phyloP scores from a whole-genome alignment of 2,797 vertebrate genomes.

The Pseudochirops cupreus region DNA sequence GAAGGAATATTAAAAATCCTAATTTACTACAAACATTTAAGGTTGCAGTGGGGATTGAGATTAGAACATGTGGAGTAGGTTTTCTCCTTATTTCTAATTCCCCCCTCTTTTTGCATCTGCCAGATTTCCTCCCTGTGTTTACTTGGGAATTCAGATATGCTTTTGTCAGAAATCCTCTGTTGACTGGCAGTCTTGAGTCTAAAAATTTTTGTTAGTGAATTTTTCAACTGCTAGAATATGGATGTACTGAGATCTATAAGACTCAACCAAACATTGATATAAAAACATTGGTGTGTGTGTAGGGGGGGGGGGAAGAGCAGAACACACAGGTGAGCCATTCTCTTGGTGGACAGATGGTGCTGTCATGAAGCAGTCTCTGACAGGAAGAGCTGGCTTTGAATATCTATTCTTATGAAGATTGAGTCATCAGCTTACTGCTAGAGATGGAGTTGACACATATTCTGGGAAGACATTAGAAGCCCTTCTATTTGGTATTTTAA shows the following conservation, averaged over 20 bases:
- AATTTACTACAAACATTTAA: slow-evolving; percentile 20
- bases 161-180: slow-evolving; percentile 39
- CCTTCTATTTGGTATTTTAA: not conserved
- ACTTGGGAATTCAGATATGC: slow-evolving; percentile 39
- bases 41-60: slow-evolving; percentile 23
- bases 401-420: slow-evolving; percentile 15
- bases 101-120: slow-evolving; percentile 24
- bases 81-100: slow-evolving; percentile 24
- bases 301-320: slow-evolving; percentile 33
- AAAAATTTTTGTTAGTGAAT: slow-evolving; percentile 30
- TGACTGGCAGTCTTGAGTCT: slow-evolving; percentile 12
- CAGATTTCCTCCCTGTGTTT: slow-evolving; percentile 46
- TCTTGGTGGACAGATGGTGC: not conserved
- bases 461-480: slow-evolving; percentile 34
- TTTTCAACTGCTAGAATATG: slow-evolving; percentile 30
- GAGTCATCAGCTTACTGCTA: not conserved
- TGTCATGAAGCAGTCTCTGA: not conserved
- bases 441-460: not conserved
- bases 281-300: slow-evolving; percentile 13
- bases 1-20: slow-evolving; percentile 37
- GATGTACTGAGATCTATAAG: slow-evolving; percentile 33
- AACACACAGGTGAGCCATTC: not conserved
- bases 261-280: slow-evolving; percentile 7
- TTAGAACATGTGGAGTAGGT: not conserved
- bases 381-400: not conserved